Conservation (phyloP, 2,797 vertebrate genomes). For the Ara ararauna region DNA sequence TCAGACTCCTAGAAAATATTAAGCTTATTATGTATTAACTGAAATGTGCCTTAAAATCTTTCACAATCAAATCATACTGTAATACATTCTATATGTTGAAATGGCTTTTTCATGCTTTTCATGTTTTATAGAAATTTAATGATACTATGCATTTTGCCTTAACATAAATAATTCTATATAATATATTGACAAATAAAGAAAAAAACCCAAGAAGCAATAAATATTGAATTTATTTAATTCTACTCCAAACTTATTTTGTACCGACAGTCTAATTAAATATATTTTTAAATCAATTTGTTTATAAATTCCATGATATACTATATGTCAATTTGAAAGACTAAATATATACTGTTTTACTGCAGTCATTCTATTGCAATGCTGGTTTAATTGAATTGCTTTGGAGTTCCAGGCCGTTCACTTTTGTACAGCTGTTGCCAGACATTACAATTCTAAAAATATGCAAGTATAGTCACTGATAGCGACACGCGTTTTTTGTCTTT, state of each 20-base stretch:
- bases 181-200: background rate
- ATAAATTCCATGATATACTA: background rate
- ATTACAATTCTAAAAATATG: constrained; percentile 17
- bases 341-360: background rate
- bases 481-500: background rate
- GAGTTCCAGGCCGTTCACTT: constrained; percentile 5
- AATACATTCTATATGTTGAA: background rate
- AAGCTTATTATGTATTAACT: background rate
- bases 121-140: background rate
- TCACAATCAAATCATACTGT: background rate
- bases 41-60: background rate
- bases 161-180: background rate
- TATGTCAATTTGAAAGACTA: background rate
- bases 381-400: background rate
- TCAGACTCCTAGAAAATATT: background rate
- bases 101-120: background rate
- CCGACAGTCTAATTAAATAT: background rate
- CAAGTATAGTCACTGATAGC: background rate
- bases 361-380: background rate
- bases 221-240: background rate
- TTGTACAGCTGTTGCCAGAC: background rate
- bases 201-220: background rate
- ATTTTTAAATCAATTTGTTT: background rate
- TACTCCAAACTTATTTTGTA: background rate
- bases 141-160: background rate